Evolutionary conservation across 2,113 vertebrate species (phyloP).

Genomic region (Cromileptes altivelis): DNA sequence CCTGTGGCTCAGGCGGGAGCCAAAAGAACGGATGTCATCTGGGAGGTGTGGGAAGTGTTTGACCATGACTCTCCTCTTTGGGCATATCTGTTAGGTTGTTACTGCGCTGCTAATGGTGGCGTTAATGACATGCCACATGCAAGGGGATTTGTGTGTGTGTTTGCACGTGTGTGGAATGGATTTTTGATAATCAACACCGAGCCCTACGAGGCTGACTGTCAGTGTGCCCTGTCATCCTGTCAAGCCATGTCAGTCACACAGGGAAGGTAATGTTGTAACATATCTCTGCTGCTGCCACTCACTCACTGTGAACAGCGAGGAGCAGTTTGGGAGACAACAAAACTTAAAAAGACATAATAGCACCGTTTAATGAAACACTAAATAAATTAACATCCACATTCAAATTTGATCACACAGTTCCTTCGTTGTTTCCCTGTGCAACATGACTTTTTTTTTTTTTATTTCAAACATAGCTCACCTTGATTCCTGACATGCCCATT

Average conservation of each 20-base stretch:
- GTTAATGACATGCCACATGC: constrained; percentile 70
- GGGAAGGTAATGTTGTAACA: constrained; percentile 46
- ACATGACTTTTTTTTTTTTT: not conserved
- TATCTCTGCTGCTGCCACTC: constrained; percentile 40
- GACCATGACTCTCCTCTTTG: constrained; percentile 73
- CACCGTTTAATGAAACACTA: not conserved
- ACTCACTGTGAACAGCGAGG: constrained; percentile 18
- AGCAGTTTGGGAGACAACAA: not conserved
- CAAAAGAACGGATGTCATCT: constrained; percentile 63
- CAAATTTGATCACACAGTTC: constrained; percentile 8
- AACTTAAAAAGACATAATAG: not conserved
- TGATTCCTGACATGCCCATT: not conserved
- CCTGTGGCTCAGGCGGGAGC: constrained; percentile 57
- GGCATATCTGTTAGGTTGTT: constrained; percentile 66
- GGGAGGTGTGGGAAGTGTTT: constrained; percentile 76
- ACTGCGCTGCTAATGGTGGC: constrained; percentile 65
- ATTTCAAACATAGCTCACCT: constrained; percentile 1
- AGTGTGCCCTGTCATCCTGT: constrained; percentile 37
- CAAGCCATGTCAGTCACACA: constrained; percentile 46
- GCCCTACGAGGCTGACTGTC: constrained; percentile 26
- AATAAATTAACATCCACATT: constrained; percentile 11
- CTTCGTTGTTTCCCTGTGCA: not conserved
- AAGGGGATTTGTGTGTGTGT: constrained; percentile 39
- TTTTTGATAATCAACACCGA: constrained; percentile 70
- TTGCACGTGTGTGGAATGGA: constrained; percentile 1